These are phyloP conservation scores for Spheniscus mendiculus DNA, from an alignment of 2,113 vertebrate genomes.

Conservation along the genomic window DNA sequence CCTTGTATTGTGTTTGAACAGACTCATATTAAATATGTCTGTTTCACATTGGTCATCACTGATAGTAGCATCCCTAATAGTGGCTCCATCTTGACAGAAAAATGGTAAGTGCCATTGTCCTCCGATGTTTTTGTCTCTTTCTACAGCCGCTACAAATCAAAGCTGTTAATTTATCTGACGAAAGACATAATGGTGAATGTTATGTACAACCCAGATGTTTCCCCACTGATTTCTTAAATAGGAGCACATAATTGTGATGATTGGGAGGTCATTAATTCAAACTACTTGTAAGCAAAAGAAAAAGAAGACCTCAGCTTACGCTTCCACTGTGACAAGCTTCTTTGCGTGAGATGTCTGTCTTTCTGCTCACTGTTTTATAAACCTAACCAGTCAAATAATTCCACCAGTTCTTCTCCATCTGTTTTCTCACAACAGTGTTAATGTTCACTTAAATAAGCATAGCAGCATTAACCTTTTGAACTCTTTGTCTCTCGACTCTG, in stretches of 20 bases:
- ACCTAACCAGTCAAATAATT: background rate
- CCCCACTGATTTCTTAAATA: constrained; percentile 60
- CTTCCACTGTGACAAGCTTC: background rate
- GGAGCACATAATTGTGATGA: constrained; percentile 24
- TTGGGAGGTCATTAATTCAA: constrained; percentile 37
- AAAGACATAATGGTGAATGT: constrained; percentile 43
- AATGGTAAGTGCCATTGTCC: constrained; percentile 37
- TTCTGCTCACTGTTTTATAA: background rate
- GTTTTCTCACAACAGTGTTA: constrained; percentile 33
- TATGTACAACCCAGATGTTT: constrained; percentile 69
- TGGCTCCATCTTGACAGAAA: constrained; percentile 54
- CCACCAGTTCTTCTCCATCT: background rate
- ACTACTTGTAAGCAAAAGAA: constrained; percentile 11
- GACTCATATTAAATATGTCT: constrained; percentile 44
- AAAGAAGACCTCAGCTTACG: background rate
- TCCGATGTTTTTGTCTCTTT: constrained; percentile 41
- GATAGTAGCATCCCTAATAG: constrained; percentile 44
- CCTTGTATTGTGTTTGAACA: constrained; percentile 31
- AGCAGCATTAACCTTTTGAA: constrained; percentile 53
- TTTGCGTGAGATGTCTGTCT: background rate
- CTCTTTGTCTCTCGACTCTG: background rate
- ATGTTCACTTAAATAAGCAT: constrained; percentile 27
- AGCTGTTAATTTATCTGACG: constrained; percentile 61
- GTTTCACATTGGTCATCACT: constrained; percentile 44
- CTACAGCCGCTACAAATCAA: constrained; percentile 44